Evolutionary conservation across 2,797 vertebrate species (phyloP), one percentile per base, ranked within the genome.

Genomic region (Neomorphus geoffroyi): DNA sequence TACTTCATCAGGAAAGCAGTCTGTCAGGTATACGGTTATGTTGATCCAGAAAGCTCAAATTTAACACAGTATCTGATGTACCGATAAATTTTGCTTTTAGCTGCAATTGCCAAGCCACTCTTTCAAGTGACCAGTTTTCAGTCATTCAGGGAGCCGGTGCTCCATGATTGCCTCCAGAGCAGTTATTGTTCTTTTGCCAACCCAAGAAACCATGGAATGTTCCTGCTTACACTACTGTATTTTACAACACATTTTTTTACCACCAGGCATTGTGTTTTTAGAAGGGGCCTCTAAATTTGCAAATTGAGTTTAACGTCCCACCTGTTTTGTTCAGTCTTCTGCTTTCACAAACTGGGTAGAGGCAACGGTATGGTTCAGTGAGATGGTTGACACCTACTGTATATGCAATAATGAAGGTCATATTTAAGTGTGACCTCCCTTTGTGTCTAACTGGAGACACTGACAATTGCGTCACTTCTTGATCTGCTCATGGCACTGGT

Each of bases 261-360:
- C 33, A 50, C 5, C 18, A 32, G 35, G 7, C 15, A 50, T 60
- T 6, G n/a, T 0, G 0, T 57, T 91, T 89, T 64, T 0, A 1
- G 41, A 69, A 73, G 16, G 12, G 15, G 13, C 24, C 19, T 79
- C 19, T 45, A 71, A 70, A 78, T 35, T 50, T 67, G 10, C 21
- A 73, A 50, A 66, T 6, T 41, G 39, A 71, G 10, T 70, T 80
- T 92, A 45, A 50, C 35, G 18, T 43, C 6, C 33, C 7, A 26
- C 35, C 4, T 0, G 0, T 1, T 43, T n/a, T 43, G 18, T 56
- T 51, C 75, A 74, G 13, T 12, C 18, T 80, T 58, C 53, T 45
- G 14, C 21, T 75, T 84, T 74, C 73, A 28, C 33, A 80, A 30
- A 66, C 3, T 1, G 2, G 18, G 18, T 51, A n/a, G 27, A 11